Base-by-base conservation (phyloP, 2,113 vertebrate species). In the Erythrolamprus reginae region DNA sequence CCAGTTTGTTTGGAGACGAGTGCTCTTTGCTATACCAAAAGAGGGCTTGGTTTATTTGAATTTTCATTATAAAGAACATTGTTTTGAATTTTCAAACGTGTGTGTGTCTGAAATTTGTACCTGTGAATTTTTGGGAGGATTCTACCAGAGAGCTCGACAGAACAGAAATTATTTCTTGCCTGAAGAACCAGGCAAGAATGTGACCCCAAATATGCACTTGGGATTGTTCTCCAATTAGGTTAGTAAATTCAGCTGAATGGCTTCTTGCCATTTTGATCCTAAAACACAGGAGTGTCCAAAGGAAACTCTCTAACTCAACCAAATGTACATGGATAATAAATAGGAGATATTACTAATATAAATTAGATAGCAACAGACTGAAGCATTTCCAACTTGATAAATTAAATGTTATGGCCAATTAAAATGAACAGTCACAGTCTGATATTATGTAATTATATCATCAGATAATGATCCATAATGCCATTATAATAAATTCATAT, bases 401-500 rank as follows among this genome's bases (percentile, higher is more conserved):
- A 90, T 92, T 90, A 89, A 84, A 61, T n/a, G 12, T 3, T 91
- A 56, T 53, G 84, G 12, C 56, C 2, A 4, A 13, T n/a, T 90
- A 89, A 93, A 92, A 51, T 55, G 55, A 90, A 10, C 26, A 89
- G 89, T 45, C 53, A 58, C 15, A 17, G 48, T 38, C 2, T 28
- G 13, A 26, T 65, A 4, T 0, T 0, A 45, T 89, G 51, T 89
- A 10, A 91, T 91, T 89, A 89, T 0, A 77, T 92, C 93, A 92
- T 88, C 52, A 90, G 5, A 89, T 3, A 0, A 86, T 91, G 10
- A 87, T 10, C 15, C 4, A 26, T 28, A 55, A 51, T 86, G 0
- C 17, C 87, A 47, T 82, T 88, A 89, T 92, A 89, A 24, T 91
- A 94, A 89, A 92, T 55, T 53, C 86, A 61, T 53, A n/a, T n/a